Conservation (phyloP, 2,113 vertebrate genomes). For the Myotis brandtii region DNA sequence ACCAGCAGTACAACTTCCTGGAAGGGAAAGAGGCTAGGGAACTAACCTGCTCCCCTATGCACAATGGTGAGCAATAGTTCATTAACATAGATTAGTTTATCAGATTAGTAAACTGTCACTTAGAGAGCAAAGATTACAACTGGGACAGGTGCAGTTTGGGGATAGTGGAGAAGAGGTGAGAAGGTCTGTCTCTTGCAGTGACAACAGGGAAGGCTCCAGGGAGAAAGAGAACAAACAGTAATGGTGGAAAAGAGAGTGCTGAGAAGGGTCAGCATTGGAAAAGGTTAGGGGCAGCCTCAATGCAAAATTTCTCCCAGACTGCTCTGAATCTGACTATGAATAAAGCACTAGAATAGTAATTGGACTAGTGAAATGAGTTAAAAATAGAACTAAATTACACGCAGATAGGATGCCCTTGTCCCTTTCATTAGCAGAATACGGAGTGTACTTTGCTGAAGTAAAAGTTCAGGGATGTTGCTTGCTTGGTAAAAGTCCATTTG, state of each 20-base stretch:
- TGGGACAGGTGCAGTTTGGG: neutral
- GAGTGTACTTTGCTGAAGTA: neutral
- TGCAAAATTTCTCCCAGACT: conserved; percentile 42
- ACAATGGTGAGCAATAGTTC: neutral
- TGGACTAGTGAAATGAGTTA: conserved; percentile 40
- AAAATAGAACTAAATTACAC: conserved; percentile 52
- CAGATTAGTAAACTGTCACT: neutral
- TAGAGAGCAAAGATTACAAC: neutral
- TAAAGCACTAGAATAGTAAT: conserved; percentile 43
- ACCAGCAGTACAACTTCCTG: neutral
- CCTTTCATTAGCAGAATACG: neutral
- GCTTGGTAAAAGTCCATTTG: neutral
- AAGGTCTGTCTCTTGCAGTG: neutral
- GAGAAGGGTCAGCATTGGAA: neutral
- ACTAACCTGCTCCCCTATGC: neutral
- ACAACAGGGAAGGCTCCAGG: neutral
- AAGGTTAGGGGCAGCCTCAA: neutral
- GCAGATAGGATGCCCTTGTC: neutral
- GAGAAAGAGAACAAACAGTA: neutral
- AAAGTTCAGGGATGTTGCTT: neutral
- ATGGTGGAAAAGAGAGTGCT: neutral
- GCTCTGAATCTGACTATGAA: conserved; percentile 31
- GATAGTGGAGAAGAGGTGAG: neutral
- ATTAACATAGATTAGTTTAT: neutral
- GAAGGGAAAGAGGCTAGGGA: neutral